Percentiles rank a stretch among this genome's conserved stretches.
Evolutionary conservation across 2,797 vertebrate genomes (phyloP).

Genomic region (Cephalopachus bancanus): DNA sequence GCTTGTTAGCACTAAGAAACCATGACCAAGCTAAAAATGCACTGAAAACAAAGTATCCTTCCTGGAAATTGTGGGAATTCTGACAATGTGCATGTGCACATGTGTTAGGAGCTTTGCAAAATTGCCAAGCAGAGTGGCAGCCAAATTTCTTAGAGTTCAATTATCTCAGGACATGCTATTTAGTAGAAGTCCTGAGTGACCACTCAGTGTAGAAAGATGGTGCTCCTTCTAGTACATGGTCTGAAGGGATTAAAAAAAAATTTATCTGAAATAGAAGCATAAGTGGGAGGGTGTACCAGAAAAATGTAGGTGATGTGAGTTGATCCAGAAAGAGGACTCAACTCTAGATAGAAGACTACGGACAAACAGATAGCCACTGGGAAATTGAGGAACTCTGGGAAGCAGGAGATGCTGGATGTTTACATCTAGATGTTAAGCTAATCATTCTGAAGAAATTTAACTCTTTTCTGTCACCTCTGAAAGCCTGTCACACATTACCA

Average conservation of each 20-base stretch:
- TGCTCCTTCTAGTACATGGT: background rate
- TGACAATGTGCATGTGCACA: background rate
- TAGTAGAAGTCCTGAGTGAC: constrained; percentile 35
- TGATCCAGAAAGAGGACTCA: background rate
- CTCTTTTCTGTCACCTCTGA: background rate
- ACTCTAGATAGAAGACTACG: background rate
- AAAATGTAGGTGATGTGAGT: background rate
- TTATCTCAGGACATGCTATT: constrained; percentile 39
- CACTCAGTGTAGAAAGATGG: constrained; percentile 13
- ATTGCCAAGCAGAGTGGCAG: background rate
- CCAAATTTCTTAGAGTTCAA: constrained; percentile 59
- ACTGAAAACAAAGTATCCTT: constrained; percentile 26
- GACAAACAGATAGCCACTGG: background rate
- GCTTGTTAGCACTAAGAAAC: background rate
- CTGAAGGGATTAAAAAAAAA: background rate
- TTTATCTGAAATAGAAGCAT: constrained; percentile 1
- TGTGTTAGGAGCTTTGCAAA: background rate
- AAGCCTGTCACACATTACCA: background rate
- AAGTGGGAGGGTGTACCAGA: background rate
- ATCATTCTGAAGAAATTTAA: constrained; percentile 8
- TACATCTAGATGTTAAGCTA: background rate
- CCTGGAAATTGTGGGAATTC: constrained; percentile 21
- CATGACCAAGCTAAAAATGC: background rate
- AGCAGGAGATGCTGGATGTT: background rate
- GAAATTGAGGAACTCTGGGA: background rate